These are phyloP conservation scores for Schizopygopsis malacanthus DNA, from an alignment of 2,797 vertebrate species.

Conservation along the genomic window DNA sequence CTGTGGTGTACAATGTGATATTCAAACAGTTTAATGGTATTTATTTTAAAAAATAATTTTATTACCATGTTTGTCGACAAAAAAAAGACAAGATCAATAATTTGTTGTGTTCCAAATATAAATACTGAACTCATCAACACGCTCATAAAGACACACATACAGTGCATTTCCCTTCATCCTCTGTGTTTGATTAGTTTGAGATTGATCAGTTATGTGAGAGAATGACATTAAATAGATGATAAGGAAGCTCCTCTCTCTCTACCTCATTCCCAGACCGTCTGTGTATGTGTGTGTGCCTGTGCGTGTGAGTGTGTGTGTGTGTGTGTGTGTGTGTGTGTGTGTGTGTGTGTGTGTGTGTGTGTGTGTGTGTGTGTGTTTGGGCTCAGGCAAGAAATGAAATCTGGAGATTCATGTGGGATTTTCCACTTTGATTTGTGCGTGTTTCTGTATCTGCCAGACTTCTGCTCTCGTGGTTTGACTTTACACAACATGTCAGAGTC, in stretches of 20 bases:
- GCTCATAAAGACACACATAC: not conserved
- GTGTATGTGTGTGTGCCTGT: conserved; percentile 4
- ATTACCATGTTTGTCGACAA: too few species aligned
- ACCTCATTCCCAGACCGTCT: conserved; percentile 10
- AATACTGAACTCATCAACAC: not conserved
- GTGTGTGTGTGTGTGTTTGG: conserved; percentile 15
- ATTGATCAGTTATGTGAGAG: not conserved
- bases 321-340: conserved; percentile 1
- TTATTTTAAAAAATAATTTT: not conserved
- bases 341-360: not conserved
- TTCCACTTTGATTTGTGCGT: conserved; percentile 29
- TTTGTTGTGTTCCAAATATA: not conserved
- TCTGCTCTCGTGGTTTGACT: conserved; percentile 20
- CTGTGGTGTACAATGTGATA: not conserved
- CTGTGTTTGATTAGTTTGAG: not conserved
- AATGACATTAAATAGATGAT: conserved; percentile 17
- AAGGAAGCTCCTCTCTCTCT: not conserved
- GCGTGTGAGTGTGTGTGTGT: not conserved
- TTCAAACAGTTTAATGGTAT: not conserved
- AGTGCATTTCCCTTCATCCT: not conserved
- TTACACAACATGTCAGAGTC: conserved; percentile 14
- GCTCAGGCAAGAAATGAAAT: not conserved
- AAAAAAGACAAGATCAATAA: not conserved
- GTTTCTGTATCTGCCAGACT: conserved; percentile 33
- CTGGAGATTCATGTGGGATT: conserved; percentile 47